A percentile compares a stretch with the other conserved stretches of the same genome.
phyloP scores from a whole-genome alignment of 1,140 invertebrate genomes.

The Penaeus chinensis region DNA sequence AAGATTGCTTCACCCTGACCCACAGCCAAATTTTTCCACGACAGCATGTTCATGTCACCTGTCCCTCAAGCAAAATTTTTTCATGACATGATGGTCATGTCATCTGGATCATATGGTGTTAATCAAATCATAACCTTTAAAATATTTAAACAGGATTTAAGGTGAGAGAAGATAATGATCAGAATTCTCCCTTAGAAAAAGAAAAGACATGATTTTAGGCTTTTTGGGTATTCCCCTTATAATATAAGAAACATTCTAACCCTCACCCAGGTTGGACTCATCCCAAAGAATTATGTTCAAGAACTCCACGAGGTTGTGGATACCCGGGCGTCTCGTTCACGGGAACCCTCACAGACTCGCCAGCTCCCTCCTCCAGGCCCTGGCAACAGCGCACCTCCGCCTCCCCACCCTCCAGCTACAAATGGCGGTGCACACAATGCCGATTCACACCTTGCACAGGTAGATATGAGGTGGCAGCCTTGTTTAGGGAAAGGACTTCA shows the following conservation, averaged over 20 bases:
- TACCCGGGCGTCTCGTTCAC: slow-evolving; percentile 48
- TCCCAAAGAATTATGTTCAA: slow-evolving; percentile 63
- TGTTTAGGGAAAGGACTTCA: no score
- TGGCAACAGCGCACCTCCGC: slow-evolving; percentile 44
- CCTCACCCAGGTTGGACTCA: slow-evolving; percentile 57
- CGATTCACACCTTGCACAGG: slow-evolving; percentile 58
- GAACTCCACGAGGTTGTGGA: slow-evolving; percentile 64
- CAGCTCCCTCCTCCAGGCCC: slow-evolving; percentile 57
- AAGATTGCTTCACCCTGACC: no score
- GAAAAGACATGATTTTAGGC: no score
- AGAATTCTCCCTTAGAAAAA: no score
- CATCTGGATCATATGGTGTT: no score
- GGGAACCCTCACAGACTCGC: slow-evolving; percentile 54
- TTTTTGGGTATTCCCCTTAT: background rate
- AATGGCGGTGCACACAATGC: slow-evolving; percentile 60
- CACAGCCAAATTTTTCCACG: no score
- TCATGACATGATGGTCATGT: no score
- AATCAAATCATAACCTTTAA: no score
- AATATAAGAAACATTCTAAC: background rate
- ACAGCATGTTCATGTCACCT: no score
- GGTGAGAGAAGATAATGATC: no score
- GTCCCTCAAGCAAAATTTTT: no score
- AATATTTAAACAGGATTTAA: no score
- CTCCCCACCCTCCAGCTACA: slow-evolving; percentile 41
- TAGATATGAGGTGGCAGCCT: background rate